These are phyloP conservation scores for Eumerus sabulonum DNA, from an alignment of 2,888 invertebrate genomes.

Conservation along the genomic window DNA sequence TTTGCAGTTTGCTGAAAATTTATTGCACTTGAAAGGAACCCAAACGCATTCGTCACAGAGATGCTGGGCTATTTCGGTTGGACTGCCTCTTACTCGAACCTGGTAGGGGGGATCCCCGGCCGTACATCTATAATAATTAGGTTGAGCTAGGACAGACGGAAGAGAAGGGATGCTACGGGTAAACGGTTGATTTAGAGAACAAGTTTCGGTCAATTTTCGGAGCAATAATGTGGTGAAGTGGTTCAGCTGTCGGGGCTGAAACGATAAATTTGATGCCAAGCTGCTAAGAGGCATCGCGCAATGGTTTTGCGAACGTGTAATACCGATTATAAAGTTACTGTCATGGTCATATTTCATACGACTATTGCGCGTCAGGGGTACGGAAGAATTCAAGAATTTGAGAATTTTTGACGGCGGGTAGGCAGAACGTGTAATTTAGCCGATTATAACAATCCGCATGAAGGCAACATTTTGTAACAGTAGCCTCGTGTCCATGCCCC, in stretches of 20 bases:
- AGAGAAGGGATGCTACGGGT: slow-evolving; percentile 7
- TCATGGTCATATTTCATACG: no score
- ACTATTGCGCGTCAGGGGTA: no score
- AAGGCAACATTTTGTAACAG: no score
- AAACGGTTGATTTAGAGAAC: slow-evolving; percentile 44
- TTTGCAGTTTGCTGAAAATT: slow-evolving; percentile 64
- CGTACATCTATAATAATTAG: slow-evolving; percentile 48
- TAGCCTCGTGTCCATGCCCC: no score
- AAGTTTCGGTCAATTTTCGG: slow-evolving; percentile 26
- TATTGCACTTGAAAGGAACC: slow-evolving; percentile 59
- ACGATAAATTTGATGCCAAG: slow-evolving; percentile 22
- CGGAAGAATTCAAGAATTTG: no score
- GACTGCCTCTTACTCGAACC: neutral
- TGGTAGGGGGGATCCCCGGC: slow-evolving; percentile 17
- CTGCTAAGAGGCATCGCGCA: neutral
- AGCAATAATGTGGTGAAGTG: slow-evolving; percentile 27
- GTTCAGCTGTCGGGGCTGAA: slow-evolving; percentile 20
- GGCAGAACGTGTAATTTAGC: no score
- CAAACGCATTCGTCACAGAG: slow-evolving; percentile 52
- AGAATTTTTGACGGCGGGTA: no score
- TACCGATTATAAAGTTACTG: no score
- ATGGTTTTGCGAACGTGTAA: no score
- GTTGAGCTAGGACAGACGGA: slow-evolving; percentile 13
- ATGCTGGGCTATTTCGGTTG: no score
- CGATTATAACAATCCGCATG: no score